phyloP scores from a whole-genome alignment of 2,113 vertebrate genomes.

The Spea bombifrons region DNA sequence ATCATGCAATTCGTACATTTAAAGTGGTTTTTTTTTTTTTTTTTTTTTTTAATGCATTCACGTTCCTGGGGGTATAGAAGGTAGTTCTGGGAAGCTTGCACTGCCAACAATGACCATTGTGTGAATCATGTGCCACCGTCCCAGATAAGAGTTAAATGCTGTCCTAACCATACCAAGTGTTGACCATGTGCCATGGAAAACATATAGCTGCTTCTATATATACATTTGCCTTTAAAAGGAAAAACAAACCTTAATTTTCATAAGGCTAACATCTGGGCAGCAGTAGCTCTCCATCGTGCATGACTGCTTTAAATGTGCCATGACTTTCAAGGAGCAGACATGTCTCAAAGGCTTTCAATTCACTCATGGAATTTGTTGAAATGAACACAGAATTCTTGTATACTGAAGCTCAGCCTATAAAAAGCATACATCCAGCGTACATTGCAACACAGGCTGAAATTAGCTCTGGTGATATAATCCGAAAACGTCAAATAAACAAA shows the following conservation, averaged over 20 bases:
- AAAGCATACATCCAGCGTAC: slow-evolving; percentile 1
- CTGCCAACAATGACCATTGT: no score
- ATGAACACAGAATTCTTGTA: slow-evolving; percentile 5
- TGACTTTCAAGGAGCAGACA: neutral
- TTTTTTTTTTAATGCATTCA: no score
- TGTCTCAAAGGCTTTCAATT: slow-evolving; percentile 15
- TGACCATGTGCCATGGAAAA: neutral
- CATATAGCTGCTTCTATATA: neutral
- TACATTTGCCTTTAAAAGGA: slow-evolving; percentile 22
- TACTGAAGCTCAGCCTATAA: slow-evolving; percentile 4
- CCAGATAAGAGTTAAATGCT: neutral
- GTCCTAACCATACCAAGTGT: neutral
- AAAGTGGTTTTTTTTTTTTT: no score
- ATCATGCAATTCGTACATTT: no score
- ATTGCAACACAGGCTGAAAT: slow-evolving; percentile 22
- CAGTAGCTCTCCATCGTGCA: neutral
- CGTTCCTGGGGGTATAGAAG: no score
- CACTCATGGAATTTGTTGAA: slow-evolving; percentile 13
- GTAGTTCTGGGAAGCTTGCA: no score
- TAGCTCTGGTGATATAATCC: neutral
- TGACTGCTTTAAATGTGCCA: slow-evolving; percentile 19
- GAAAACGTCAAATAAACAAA: no score
- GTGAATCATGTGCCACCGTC: no score
- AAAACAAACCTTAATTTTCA: slow-evolving; percentile 6
- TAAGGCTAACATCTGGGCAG: slow-evolving; percentile 21